These are phyloP conservation scores for Pogonognathellus flavescens DNA, from an alignment of 1,140 invertebrate genomes.

Conservation along the genomic window DNA sequence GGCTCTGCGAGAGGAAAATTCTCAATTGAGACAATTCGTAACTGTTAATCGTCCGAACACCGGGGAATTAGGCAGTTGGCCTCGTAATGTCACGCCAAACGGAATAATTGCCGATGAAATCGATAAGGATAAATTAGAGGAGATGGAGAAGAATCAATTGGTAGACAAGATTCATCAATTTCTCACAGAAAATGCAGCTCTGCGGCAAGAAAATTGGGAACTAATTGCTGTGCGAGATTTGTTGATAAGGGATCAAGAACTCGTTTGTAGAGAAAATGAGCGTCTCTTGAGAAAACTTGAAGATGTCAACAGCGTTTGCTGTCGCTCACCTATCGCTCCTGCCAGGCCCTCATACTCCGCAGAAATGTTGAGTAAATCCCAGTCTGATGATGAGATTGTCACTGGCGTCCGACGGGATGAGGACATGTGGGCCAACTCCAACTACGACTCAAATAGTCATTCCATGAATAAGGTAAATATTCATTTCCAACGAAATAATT, in stretches of 20 bases:
- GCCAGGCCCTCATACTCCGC: constrained; percentile 80
- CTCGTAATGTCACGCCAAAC: constrained; percentile 48
- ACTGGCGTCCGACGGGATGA: constrained; percentile 55
- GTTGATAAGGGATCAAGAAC: constrained; percentile 87
- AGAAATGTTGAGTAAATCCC: constrained; percentile 72
- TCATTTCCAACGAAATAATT: too few relatives aligned
- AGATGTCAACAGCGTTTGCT: constrained; percentile 86
- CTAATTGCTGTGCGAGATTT: constrained; percentile 84
- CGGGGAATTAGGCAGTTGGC: constrained; percentile 64
- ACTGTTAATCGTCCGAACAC: constrained; percentile 68
- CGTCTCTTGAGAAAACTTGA: constrained; percentile 87
- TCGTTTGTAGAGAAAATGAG: constrained; percentile 92
- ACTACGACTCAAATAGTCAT: constrained; percentile 25
- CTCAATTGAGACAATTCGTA: constrained; percentile 84
- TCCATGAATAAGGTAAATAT: background rate
- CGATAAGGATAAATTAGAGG: constrained; percentile 79
- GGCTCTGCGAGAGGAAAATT: constrained; percentile 91
- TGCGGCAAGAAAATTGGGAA: constrained; percentile 89
- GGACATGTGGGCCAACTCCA: constrained; percentile 60
- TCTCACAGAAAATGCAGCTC: constrained; percentile 86
- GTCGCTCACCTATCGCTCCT: constrained; percentile 83
- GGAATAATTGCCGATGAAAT: constrained; percentile 68
- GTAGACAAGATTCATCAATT: constrained; percentile 83
- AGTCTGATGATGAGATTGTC: constrained; percentile 68
- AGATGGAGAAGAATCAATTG: constrained; percentile 80